Percentiles rank a stretch among this genome's conserved stretches.
phyloP scores from a whole-genome alignment of 1,140 invertebrate species.

The Helicoverpa armigera region DNA sequence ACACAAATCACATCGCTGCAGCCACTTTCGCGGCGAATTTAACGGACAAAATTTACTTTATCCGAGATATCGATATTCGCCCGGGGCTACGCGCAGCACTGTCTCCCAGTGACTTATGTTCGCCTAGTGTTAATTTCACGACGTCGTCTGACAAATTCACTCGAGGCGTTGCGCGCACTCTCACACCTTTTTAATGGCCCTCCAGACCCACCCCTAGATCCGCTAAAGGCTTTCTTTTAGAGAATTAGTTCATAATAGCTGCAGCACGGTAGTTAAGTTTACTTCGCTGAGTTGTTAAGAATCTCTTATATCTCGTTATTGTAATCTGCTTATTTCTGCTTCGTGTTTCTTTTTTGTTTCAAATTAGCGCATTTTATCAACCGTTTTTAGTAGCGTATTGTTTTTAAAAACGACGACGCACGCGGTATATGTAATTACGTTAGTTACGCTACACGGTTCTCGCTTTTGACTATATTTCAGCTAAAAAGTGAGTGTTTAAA shows the following conservation, averaged over 20 bases:
- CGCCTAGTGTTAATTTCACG: slow-evolving; percentile 78
- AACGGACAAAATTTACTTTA: slow-evolving; percentile 35
- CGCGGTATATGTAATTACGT: neutral
- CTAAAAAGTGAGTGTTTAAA: neutral
- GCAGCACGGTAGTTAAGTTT: slow-evolving; percentile 55
- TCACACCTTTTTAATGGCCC: slow-evolving; percentile 64
- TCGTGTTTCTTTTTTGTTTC: neutral
- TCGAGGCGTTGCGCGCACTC: slow-evolving; percentile 54
- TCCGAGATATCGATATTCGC: slow-evolving; percentile 65
- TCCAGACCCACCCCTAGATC: slow-evolving; percentile 47
- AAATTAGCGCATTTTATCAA: neutral
- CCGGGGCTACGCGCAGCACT: slow-evolving; percentile 54
- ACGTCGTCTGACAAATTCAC: slow-evolving; percentile 73
- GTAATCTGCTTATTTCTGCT: slow-evolving; percentile 37
- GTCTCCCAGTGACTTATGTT: slow-evolving; percentile 72
- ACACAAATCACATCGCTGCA: slow-evolving; percentile 25
- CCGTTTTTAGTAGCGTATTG: neutral
- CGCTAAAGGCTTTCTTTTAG: slow-evolving; percentile 54
- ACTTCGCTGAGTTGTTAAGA: slow-evolving; percentile 56
- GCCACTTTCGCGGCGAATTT: slow-evolving; percentile 23
- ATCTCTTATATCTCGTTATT: slow-evolving; percentile 60
- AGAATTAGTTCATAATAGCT: slow-evolving; percentile 58
- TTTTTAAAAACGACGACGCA: neutral
- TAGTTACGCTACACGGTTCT: neutral
- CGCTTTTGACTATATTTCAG: neutral